Evolutionary conservation across 2,113 vertebrate genomes (phyloP), one percentile per base, ranked within the genome.

Genomic region (Geococcyx californianus): DNA sequence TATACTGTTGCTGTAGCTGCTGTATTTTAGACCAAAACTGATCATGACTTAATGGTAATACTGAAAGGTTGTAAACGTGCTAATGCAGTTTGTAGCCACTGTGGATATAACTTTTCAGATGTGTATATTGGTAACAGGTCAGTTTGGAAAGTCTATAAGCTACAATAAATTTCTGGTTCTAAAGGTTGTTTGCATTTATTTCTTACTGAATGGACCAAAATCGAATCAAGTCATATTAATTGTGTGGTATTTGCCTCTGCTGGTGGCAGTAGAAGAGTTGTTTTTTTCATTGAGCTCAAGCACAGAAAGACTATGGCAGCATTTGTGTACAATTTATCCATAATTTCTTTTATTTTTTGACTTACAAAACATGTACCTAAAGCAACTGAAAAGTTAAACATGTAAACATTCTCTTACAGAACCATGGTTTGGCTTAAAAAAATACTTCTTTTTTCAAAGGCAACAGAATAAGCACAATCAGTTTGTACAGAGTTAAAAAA

Each of bases 151-250:
- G 97, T 98, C 97, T 98, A 73, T 95, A 86, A 97, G 93, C 98
- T 97, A 96, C 97, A 98, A 98, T 98, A 98, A 98, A 98, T 97
- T 95, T 97, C 97, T 97, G 98, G 98, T 98, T 98, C 97, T 98
- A 96, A 97, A 97, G 93, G 75, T 84, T 47, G 79, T 56, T 28
- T 26, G 40, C 77, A 90, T 77, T 96, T 76, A 28, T 31, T 73
- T 96, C 64, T 92, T 73, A 12, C 13, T 5, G 45, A 94, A 11
- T 34, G 44, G 55, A 56, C 26, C 31, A 5, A 28, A 63, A 64
- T 17, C 60, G 52, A 44, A 24, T 19, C 23, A 4, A 12, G 11
- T 62, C 16, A 0, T 0, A 17, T 18, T 6, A 36, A 8, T 18
- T 8, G 25, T 8, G 31, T 25, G 29, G 56, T 31, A 29, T 59